Evolutionary conservation across 2,888 invertebrate genomes (phyloP), one percentile per base, ranked within the genome.

Genomic region (Falcaria lacertinaria): DNA sequence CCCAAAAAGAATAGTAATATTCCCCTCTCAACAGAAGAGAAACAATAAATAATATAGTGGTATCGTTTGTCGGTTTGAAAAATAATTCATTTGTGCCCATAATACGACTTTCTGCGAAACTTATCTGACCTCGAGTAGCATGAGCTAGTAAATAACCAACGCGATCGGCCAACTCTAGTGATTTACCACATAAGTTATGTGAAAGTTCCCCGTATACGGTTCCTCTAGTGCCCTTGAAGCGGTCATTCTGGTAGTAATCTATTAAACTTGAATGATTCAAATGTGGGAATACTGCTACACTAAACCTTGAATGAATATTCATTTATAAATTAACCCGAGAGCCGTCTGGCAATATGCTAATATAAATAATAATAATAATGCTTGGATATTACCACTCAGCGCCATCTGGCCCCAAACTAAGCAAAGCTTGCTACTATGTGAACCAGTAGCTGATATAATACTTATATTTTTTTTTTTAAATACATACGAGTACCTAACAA

Each of bases 121-220:
- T 67, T 64, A 61, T 69, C 60, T 62, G 55, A 44, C 47, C 51
- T 53, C 54, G 56, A 58, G 64, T 59, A 59, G 48, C 58, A 58
- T 48, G 54, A 63, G 52, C 63, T 47, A 49, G 50, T 62, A 60
- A 67, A 64, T 52, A 52, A 49, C 44, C 65, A 45, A 55, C 47
- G 50, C 52, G 56, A 48, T 50, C 42, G 37, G 34, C 41, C 42
- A 45, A 58, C 57, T 49, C 15, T 15, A 19, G 8, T 37, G 37
- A 37, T 37, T 37, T 37, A 37, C 37, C 14, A 37, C 37, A 2
- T 22, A 22, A 22, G 37, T 37, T 22, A 25, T 8, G 45, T 40
- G 33, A 45, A 47, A 47, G 42, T 47, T 41, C 39, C n/a, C 39
- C 41, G 44, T 51, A 45, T 38, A 44, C 49, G 43, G 45, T 51